Percentiles rank a stretch among this genome's conserved stretches.
Conservation (phyloP, 2,113 vertebrate genomes). For the Catagonus wagneri region DNA sequence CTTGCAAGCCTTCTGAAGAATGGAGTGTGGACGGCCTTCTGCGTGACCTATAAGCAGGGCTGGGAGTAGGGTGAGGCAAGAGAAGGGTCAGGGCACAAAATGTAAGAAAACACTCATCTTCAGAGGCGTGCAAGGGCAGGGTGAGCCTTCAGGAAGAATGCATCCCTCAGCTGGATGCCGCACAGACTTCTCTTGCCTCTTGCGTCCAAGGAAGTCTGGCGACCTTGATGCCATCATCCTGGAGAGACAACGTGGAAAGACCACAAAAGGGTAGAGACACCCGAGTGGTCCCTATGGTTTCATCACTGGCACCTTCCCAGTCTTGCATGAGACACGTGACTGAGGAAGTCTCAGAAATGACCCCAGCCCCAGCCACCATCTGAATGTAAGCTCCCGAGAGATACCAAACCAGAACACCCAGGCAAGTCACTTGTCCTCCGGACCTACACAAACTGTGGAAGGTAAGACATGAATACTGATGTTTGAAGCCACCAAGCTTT, state of each 20-base stretch:
- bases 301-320: background rate
- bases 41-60: background rate
- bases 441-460: background rate
- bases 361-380: too few species aligned
- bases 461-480: background rate
- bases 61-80: background rate
- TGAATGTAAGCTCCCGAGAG: background rate
- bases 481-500: background rate
- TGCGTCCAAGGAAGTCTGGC: background rate
- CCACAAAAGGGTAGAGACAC: background rate
- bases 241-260: background rate
- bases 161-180: background rate
- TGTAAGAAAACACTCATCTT: background rate
- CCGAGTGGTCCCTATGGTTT: background rate
- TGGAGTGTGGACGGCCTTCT: background rate
- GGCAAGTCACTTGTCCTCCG: background rate
- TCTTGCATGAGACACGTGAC: background rate
- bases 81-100: background rate
- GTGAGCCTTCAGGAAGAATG: background rate
- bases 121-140: background rate
- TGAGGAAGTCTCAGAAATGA: background rate
- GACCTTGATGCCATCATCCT: background rate
- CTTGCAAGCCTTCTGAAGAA: background rate
- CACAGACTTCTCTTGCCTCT: background rate
- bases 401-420: background rate